Conservation (phyloP, 2,888 invertebrate genomes). For the Boloria selene region DNA sequence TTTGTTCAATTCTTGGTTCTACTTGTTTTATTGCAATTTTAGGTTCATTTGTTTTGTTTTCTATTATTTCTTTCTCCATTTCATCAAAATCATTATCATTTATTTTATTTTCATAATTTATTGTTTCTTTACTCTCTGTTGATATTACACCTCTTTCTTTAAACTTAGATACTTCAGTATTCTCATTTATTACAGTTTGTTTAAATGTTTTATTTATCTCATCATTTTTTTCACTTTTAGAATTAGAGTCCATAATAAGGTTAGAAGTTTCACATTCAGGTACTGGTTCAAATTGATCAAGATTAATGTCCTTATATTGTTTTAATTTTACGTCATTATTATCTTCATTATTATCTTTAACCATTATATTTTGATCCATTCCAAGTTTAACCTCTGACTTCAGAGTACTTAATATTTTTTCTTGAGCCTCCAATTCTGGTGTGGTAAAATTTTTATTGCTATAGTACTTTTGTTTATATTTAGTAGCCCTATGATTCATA, state of each 20-base stretch:
- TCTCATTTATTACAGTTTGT: background rate
- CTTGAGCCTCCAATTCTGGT: slow-evolving; percentile 60
- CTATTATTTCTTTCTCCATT: slow-evolving; percentile 13
- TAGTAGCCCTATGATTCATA: slow-evolving; percentile 69
- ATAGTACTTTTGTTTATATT: slow-evolving; percentile 69
- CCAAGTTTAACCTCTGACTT: slow-evolving; percentile 31
- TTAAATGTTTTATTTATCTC: background rate
- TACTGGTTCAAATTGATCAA: slow-evolving; percentile 20
- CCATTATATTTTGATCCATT: background rate
- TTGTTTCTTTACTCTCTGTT: background rate
- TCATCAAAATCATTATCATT: slow-evolving; percentile 26
- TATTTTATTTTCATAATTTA: background rate
- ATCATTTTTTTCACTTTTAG: background rate
- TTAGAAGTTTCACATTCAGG: background rate
- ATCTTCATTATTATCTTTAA: slow-evolving; percentile 22
- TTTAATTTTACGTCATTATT: slow-evolving; percentile 26
- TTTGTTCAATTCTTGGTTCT: background rate
- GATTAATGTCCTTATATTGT: slow-evolving; percentile 27
- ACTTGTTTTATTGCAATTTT: background rate
- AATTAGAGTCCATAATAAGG: background rate
- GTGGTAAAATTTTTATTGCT: slow-evolving; percentile 64
- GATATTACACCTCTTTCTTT: background rate
- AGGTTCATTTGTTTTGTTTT: slow-evolving; percentile 4
- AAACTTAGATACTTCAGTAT: background rate
- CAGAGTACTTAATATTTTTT: slow-evolving; percentile 52